Base-by-base conservation (phyloP, 2,888 invertebrate genomes). In the Endotricha flammealis region DNA sequence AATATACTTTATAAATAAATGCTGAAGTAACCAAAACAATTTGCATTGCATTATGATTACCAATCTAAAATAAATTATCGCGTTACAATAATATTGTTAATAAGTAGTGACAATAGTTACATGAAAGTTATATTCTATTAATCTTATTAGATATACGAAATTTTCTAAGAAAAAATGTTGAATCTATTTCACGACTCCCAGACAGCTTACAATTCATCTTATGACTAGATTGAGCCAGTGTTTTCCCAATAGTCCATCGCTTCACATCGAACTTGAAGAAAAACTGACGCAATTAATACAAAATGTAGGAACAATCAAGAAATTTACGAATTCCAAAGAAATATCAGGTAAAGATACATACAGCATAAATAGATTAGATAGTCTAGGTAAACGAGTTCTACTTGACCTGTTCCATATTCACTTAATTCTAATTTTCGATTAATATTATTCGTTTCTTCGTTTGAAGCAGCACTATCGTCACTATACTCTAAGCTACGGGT, bases 221-320 rank as follows among this genome's bases (percentile, higher is more conserved):
- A 86, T 85, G 85, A 86, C 85, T 86, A 86, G 85, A 86, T 85
- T 86, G 85, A 86, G 85, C 81, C 85, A 85, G 83, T 79, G 64
- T 63, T 69, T 64, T 71, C 66, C 67, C 64, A 57, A 73, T 64
- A 71, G 72, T 74, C 66, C 70, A 66, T 62, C 62, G 54, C 57
- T 54, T 64, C 59, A 57, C 61, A 59, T 56, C 48, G 68, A 78
- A 73, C 69, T 64, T 56, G 56, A 70, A 73, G 74, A 73, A 76
- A 77, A 77, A 65, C 78, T 78, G 79, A 81, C 79, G 65, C 76
- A 77, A 77, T 69, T 65, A 75, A 76, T 81, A 82, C 68, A 79
- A 79, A 78, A 74, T 66, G 72, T 79, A 82, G 82, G 81, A 81
- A 83, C 80, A 62, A 74, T 68, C 62, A 70, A 70, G 65, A 72